Evolutionary conservation across 2,797 vertebrate species (phyloP), one percentile per base, ranked within the genome.

Genomic region (Enteromius argenteus): DNA sequence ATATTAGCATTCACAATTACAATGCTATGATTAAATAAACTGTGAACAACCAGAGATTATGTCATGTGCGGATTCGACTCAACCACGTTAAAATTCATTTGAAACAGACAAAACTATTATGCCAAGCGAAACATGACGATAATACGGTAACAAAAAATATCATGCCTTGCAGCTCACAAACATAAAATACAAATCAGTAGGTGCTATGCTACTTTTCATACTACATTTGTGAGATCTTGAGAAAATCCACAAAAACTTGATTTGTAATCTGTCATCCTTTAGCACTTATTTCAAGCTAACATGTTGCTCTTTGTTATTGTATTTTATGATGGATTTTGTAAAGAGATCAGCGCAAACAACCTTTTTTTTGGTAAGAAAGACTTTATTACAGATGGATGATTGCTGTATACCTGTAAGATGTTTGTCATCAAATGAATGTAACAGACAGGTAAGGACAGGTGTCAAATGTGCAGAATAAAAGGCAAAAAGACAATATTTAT

Each of bases 381-480:
- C 8, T 17, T 7, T 0, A 30, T n/a, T 64, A n/a, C 53, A 76
- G 74, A 76, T 58, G 11, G 10, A 17, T 14, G 76, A 66, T 64
- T 32, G 60, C 14, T 21, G 42, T 46, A 10, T 17, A 66, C 42
- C 56, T 6, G 17, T n/a, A 66, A 32, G 17, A 46, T 14, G 42
- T 64, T 46, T 49, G 27, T 51, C 76, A 44, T 64, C 15, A 79
- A 17, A 76, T 58, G 19, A 56, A 58, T 1, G 32, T 49, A 27
- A 49, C 58, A 64, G 58, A 64, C 58, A 15, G 58, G 39, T 64
- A 64, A 78, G 9, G 39, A 78, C 76, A 49, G 76, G 58, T 79
- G 76, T 49, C 76, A 79, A 79, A 79, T 8, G 17, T 8, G 27
- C 37, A 79, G 76, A 66, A 79, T 49, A 79, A 64, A 27, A 68